Percentiles rank a stretch among this genome's conserved stretches.
phyloP scores from a whole-genome alignment of 2,113 vertebrate species.

The Mormyrus lacerda region DNA sequence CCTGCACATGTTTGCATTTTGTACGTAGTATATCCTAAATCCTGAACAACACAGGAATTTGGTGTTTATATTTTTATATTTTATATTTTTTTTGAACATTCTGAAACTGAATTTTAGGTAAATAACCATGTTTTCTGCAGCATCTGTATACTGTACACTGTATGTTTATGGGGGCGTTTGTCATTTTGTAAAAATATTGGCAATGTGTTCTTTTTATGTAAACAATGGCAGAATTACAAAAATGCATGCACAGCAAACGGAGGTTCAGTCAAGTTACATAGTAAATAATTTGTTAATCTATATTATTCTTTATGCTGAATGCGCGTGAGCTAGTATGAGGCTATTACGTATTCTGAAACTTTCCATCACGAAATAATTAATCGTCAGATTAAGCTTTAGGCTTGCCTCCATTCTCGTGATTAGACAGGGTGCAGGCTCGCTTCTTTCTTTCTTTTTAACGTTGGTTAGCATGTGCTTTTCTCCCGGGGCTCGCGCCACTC shows the following conservation, averaged over 20 bases:
- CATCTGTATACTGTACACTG: not conserved
- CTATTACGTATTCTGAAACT: not conserved
- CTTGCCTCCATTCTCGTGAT: conserved; percentile 14
- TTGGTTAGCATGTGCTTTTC: conserved; percentile 38
- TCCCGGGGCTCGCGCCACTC: conserved; percentile 36
- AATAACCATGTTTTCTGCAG: not conserved
- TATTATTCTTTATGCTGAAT: not conserved
- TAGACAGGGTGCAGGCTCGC: conserved; percentile 8
- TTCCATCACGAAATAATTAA: conserved; percentile 26
- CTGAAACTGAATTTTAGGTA: not conserved
- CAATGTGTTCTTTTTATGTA: not conserved
- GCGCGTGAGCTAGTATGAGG: no score
- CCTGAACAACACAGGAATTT: not conserved
- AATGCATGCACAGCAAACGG: not conserved
- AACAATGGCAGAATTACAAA: not conserved
- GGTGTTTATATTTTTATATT: not conserved
- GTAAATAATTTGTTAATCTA: not conserved
- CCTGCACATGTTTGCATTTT: not conserved
- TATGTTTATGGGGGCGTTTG: not conserved
- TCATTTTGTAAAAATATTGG: not conserved
- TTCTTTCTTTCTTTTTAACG: conserved; percentile 10
- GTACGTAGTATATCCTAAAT: not conserved
- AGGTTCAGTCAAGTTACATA: not conserved
- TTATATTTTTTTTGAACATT: not conserved
- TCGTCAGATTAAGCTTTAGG: conserved; percentile 22